Evolutionary conservation across 2,797 vertebrate genomes (phyloP), one percentile per base, ranked within the genome.

Genomic region (Halcyon chelicuti): DNA sequence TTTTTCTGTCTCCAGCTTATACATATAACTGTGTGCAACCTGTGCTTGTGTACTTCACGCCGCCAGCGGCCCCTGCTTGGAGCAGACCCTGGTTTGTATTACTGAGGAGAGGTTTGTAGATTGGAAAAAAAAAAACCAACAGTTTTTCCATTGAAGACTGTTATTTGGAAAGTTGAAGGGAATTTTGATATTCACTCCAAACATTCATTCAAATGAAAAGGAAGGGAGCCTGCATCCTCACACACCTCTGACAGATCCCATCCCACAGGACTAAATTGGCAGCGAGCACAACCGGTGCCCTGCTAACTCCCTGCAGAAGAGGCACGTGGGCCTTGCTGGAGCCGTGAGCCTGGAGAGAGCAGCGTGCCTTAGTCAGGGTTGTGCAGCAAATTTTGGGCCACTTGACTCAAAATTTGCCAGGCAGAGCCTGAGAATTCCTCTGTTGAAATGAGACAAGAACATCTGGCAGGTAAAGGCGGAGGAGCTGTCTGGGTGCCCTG

Each of bases 51-150:
- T 75, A 4, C 9, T n/a, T 47, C 47, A 5, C 23, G 17, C 68
- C 55, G n/a, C 46, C 55, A 1, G 10, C 1, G 8, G 12, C 3
- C 33, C 15, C 76, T 33, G 16, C 26, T 52, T 5, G 0, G 3
- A 40, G 51, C 35, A 42, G 14, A 10, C 28, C 54, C n/a, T n/a
- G 3, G 10, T 62, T 8, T 31, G 29, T 40, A 5, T 13, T 31
- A 11, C 40, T 22, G 14, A 19, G 17, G 13, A 61, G 26, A 39
- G 16, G 4, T 14, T 12, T 73, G 33, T 7, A 80, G 58, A 2
- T 21, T 22, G 6, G 3, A 18, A 49, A 26, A 26, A 51, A 46
- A 1, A 4, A 3, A 20, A 46, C 33, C 35, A 23, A 11, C 9
- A 6, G 21, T 5, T 54, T 37, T 31, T 7, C 35, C 6, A 9